Evolutionary conservation across 2,797 vertebrate genomes (phyloP), one percentile per base, ranked within the genome.

Genomic region (Ctenosaura bakeri): DNA sequence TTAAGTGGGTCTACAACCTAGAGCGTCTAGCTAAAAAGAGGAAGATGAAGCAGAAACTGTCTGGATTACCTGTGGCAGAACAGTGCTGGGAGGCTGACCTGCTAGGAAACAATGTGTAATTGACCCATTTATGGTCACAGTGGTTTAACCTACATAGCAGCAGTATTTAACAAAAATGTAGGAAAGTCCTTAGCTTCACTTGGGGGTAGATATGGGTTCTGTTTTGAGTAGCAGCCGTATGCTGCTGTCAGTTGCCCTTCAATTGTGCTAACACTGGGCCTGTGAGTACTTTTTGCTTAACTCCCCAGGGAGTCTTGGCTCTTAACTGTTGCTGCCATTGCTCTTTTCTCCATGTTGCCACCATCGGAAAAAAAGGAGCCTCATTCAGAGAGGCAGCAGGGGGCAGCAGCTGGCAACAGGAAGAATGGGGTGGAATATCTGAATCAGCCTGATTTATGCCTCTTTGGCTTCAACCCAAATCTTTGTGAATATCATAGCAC

Each of bases 361-460:
- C 35, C 82, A 29, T 32, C 42, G 76, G 42, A 66, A 89, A 69
- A 7, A 69, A 7, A 42, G 62, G 83, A 66, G 77, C 14, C 62
- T 79, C 88, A 79, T 89, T 89, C 88, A 89, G 74, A 10, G 50
- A 85, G 74, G 74, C 88, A 79, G 83, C 88, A 89, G 88, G 83
- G 88, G 88, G 88, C 83, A 89, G 88, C 83, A 89, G 74, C 88
- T 89, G 88, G 88, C 83, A 85, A 42, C 79, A 62, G 88, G 46
- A 79, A 2, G 88, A 85, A 85, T 42, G 32, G 74, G 83, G 50
- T 6, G 46, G 62, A 89, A 85, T 78, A 22, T 42, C 76, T 38
- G 35, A 56, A 79, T 56, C n/a, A 32, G 88, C 59, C 62, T 85
- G 52, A 85, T 89, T 85, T 38, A 85, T 79, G 83, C 62, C n/a